These are phyloP conservation scores for Drosophila hydei DNA, from an alignment of 1,140 invertebrate species.

Conservation along the genomic window DNA sequence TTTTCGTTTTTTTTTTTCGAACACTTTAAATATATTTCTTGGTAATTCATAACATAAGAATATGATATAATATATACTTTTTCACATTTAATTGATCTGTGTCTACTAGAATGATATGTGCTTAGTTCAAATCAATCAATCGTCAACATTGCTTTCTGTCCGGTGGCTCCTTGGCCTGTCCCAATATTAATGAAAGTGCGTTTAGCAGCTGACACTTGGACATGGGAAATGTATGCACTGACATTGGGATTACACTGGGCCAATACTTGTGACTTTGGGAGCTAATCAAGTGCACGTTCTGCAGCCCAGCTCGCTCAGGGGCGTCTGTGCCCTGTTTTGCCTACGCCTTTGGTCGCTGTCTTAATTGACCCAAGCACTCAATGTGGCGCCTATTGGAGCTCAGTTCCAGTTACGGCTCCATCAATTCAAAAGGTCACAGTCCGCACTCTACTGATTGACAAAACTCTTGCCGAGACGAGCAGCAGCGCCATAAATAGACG, in stretches of 20 bases:
- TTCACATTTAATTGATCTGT: no score
- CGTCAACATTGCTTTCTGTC: no score
- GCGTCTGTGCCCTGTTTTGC: neutral
- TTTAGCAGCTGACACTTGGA: slow-evolving; percentile 16
- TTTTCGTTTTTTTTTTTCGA: neutral
- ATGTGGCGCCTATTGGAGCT: slow-evolving; percentile 3
- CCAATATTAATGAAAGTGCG: slow-evolving; percentile 15
- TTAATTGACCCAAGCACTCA: slow-evolving; percentile 40
- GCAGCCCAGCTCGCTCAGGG: neutral
- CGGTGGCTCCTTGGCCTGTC: neutral
- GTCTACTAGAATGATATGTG: no score
- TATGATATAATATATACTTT: no score
- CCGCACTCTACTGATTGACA: slow-evolving; percentile 44
- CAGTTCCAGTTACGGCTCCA: slow-evolving; percentile 26
- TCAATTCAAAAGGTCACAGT: slow-evolving; percentile 36
- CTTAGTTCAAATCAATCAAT: no score
- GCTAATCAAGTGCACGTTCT: slow-evolving; percentile 27
- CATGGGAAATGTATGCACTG: slow-evolving; percentile 5
- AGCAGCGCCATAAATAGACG: slow-evolving; percentile 58
- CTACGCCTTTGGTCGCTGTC: slow-evolving; percentile 1
- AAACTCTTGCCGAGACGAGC: slow-evolving; percentile 27
- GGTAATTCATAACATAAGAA: no score
- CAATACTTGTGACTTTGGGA: slow-evolving; percentile 6
- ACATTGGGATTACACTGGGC: neutral
- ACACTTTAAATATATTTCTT: neutral